These are phyloP conservation scores for Protosalanx chinensis DNA, from an alignment of 2,797 vertebrate species.

Conservation along the genomic window DNA sequence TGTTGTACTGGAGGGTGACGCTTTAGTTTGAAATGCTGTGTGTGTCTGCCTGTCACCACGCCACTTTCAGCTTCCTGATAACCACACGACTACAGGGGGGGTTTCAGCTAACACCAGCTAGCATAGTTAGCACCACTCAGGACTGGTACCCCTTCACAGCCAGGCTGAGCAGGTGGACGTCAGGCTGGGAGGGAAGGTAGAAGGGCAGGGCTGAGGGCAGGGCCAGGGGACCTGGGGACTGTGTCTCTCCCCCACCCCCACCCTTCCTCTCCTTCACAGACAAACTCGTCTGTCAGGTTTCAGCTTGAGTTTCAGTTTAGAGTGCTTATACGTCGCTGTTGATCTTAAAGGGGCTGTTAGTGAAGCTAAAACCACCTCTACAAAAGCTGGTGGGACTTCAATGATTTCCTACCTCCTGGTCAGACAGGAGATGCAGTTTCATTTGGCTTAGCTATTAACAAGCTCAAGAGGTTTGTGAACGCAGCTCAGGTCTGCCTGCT, in stretches of 20 bases:
- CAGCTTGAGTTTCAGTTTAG: slow-evolving; percentile 46
- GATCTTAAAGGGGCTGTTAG: slow-evolving; percentile 1
- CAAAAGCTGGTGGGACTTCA: slow-evolving; percentile 8
- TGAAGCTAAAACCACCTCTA: no score
- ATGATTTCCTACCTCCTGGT: background rate
- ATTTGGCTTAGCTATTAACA: slow-evolving; percentile 53
- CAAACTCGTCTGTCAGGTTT: slow-evolving; percentile 71
- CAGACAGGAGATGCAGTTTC: background rate
- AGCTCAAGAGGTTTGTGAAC: slow-evolving; percentile 23
- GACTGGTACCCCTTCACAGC: no score
- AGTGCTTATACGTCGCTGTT: background rate
- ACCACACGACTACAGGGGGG: no score
- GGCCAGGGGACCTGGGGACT: background rate
- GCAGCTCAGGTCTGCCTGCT: slow-evolving; percentile 14
- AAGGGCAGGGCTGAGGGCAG: background rate
- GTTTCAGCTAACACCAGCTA: no score
- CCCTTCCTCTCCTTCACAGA: slow-evolving; percentile 50
- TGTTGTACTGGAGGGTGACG: background rate
- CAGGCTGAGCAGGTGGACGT: background rate
- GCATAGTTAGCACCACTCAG: background rate
- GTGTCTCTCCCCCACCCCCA: slow-evolving; percentile 13
- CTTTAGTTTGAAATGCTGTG: background rate
- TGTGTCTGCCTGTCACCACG: background rate
- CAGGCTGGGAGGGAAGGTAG: background rate
- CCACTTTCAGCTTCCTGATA: background rate